phyloP scores from a whole-genome alignment of 2,797 vertebrate genomes.

The Pyrocephalus nanus region DNA sequence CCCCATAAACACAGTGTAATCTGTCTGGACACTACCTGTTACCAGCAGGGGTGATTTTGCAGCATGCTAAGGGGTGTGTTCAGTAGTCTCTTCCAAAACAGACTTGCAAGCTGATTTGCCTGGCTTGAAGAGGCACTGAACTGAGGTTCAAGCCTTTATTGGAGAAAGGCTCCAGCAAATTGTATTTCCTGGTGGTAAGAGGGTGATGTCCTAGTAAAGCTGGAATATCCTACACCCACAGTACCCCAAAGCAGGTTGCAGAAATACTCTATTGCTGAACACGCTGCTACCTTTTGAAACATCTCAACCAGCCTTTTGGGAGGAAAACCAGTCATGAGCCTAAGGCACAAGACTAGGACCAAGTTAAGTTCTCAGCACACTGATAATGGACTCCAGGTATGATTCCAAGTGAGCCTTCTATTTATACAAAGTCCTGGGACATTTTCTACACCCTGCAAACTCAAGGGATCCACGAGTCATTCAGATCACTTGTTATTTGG shows the following conservation, averaged over 20 bases:
- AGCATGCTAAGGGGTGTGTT: background rate
- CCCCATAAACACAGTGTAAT: conserved; percentile 23
- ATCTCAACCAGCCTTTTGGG: background rate
- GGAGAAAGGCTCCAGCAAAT: background rate
- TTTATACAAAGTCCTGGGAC: background rate
- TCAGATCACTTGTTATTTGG: background rate
- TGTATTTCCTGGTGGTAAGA: background rate
- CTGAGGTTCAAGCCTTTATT: background rate
- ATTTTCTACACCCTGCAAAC: background rate
- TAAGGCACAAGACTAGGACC: background rate
- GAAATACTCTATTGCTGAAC: background rate
- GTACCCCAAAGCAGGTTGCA: background rate
- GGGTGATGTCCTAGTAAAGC: background rate
- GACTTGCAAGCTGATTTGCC: conserved; percentile 32
- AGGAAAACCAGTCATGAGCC: background rate
- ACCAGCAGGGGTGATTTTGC: conserved; percentile 16
- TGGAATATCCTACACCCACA: background rate
- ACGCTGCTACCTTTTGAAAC: background rate
- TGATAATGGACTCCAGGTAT: background rate
- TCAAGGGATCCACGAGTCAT: background rate
- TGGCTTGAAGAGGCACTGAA: conserved; percentile 1
- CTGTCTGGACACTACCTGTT: conserved; percentile 33
- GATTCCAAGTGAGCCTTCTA: background rate
- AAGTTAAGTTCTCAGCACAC: background rate
- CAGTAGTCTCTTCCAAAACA: conserved; percentile 39